Percentiles rank a stretch among this genome's conserved stretches.
phyloP scores from a whole-genome alignment of 2,113 vertebrate species.

The Microcebus murinus region DNA sequence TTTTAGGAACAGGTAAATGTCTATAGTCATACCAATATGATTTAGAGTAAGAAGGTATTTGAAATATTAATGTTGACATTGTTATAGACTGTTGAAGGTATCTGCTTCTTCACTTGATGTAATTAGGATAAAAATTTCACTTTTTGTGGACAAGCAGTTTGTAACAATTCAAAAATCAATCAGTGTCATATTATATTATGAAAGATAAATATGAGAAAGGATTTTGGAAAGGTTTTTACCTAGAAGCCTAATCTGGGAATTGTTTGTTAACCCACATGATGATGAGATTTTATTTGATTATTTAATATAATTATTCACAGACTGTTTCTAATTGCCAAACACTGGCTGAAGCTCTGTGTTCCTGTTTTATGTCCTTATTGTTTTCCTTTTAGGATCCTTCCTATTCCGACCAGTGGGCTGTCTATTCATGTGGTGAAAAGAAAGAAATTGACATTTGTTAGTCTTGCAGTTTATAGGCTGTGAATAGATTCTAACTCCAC shows the following conservation, averaged over 20 bases:
- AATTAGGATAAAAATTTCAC: constrained; percentile 9
- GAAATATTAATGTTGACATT: background rate
- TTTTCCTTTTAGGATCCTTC: constrained; percentile 4
- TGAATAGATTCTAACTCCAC: constrained; percentile 42
- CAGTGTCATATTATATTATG: background rate
- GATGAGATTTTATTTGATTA: constrained; percentile 55
- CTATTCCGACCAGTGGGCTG: constrained; percentile 19
- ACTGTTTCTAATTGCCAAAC: background rate
- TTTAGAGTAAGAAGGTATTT: background rate
- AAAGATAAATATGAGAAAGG: background rate
- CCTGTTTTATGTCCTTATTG: background rate
- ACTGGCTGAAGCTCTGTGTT: background rate
- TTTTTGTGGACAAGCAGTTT: background rate
- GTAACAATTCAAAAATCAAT: constrained; percentile 18
- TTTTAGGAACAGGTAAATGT: background rate
- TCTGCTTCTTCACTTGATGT: background rate
- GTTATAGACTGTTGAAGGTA: background rate
- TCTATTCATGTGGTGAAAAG: constrained; percentile 68
- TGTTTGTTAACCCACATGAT: background rate
- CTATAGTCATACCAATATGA: background rate
- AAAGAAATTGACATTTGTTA: constrained; percentile 68
- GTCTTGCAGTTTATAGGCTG: constrained; percentile 48
- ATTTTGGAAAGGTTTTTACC: background rate
- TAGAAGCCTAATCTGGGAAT: background rate
- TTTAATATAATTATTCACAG: constrained; percentile 55